A percentile compares a stretch with the other conserved stretches of the same genome.
These are phyloP conservation scores for Macrophya alboannulata DNA, from an alignment of 2,888 invertebrate species.

Conservation along the genomic window DNA sequence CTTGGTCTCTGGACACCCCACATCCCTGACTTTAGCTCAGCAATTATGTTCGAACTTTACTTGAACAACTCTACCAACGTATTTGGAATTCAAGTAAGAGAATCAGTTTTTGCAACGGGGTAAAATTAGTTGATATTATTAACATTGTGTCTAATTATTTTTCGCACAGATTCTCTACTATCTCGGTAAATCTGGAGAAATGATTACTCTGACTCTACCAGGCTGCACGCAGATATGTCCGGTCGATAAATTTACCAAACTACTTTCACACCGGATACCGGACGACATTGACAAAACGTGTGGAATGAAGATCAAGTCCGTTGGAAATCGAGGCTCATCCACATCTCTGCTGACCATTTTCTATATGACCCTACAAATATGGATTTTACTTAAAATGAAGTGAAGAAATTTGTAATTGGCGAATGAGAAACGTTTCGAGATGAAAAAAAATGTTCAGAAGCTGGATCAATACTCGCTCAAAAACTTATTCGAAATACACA, in stretches of 20 bases:
- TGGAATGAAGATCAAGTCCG: background rate
- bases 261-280: slow-evolving; percentile 62
- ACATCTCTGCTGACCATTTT: background rate
- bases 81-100: slow-evolving; percentile 72
- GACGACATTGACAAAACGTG: slow-evolving; percentile 59
- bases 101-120: background rate
- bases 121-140: background rate
- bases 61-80: slow-evolving; percentile 59
- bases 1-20: slow-evolving; percentile 72
- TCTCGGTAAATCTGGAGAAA: background rate
- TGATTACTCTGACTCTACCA: slow-evolving; percentile 65
- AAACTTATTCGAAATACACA: no score
- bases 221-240: slow-evolving; percentile 68
- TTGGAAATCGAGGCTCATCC: background rate
- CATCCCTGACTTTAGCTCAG: slow-evolving; percentile 70
- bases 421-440: background rate
- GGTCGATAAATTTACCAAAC: slow-evolving; percentile 64
- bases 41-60: slow-evolving; percentile 72
- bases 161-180: slow-evolving; percentile 15
- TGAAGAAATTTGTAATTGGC: background rate
- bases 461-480: no score
- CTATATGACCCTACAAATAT: background rate
- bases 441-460: background rate
- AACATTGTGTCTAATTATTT: background rate
- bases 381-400: background rate